Percentiles rank a stretch among this genome's conserved stretches.
phyloP scores from a whole-genome alignment of 2,888 invertebrate genomes.

The Drosophila kanekoi region DNA sequence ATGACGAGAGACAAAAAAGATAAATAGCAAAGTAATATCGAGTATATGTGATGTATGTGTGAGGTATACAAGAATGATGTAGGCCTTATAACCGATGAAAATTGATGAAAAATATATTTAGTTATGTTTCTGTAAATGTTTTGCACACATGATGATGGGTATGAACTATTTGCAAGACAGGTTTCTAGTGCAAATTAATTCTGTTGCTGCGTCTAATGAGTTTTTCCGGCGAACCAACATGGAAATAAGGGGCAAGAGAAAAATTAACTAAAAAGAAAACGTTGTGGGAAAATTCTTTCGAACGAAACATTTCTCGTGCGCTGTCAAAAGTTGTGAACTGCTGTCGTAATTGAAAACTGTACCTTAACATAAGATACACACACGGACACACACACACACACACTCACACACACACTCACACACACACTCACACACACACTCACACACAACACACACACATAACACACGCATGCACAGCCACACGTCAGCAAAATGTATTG shows the following conservation, averaged over 20 bases:
- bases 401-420: slow-evolving; percentile 14
- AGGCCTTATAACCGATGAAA: background rate
- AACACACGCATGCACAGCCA: slow-evolving; percentile 23
- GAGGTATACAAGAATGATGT: background rate
- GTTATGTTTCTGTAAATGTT: background rate
- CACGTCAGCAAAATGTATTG: slow-evolving; percentile 76
- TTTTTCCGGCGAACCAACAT: slow-evolving; percentile 7
- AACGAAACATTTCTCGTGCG: slow-evolving; percentile 44
- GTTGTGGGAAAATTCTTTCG: slow-evolving; percentile 32
- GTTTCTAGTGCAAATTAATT: too few species aligned
- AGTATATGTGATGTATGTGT: background rate
- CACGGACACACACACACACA: slow-evolving; percentile 16
- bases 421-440: background rate
- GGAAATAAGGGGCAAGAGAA: slow-evolving; percentile 10
- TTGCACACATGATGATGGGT: background rate
- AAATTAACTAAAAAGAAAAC: slow-evolving; percentile 9
- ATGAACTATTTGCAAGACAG: too few species aligned
- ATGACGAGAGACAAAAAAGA: background rate
- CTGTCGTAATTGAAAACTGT: slow-evolving; percentile 76
- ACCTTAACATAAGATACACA: slow-evolving; percentile 59
- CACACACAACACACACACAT: slow-evolving; percentile 8
- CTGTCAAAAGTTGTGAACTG: slow-evolving; percentile 74
- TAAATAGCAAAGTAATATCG: slow-evolving; percentile 1
- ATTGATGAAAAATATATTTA: background rate
- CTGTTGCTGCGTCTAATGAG: slow-evolving; percentile 12